Evolutionary conservation across 2,888 invertebrate species (phyloP), one percentile per base, ranked within the genome.

Genomic region (Apamea sordens): DNA sequence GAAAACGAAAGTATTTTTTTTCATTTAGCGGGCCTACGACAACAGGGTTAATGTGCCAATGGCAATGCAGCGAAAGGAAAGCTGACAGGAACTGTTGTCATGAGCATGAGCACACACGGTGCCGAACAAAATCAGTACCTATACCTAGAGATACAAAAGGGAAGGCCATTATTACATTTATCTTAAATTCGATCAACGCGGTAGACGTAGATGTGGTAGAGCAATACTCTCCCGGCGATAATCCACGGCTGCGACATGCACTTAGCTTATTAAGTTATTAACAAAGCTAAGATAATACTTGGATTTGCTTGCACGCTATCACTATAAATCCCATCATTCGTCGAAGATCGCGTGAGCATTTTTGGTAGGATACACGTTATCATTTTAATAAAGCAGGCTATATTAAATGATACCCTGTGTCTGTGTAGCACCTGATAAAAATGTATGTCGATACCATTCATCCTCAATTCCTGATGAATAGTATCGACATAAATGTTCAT

Each of bases 21-120:
- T 86, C 80, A 88, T 91, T 93, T 92, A 92, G 92, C 92, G 92
- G 91, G 89, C 90, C 91, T 77, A 86, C 76, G 87, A 83, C 88
- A 94, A 94, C 91, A 94, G 88, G 94, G 95, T 94, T 91, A 95
- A 87, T 88, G 91, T 93, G 93, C 92, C 94, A 92, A 92, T 92
- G 92, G 88, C 90, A 91, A 89, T n/a, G n/a, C 86, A 91, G 82
- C 92, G 91, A 93, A 94, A 95, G 93, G 95, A 95, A 95, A 95
- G 94, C 93, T 91, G 88, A 76, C 79, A 89, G 89, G 91, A 90
- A 91, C 86, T 86, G 89, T 91, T 89, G 36, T 71, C 70, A 71
- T 59, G 24, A 89, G 75, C 73, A 79, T 83, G 83, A 88, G 53
- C 73, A 83, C 47, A 64, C 72, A 53, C 50, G 65, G 28, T n/a